phyloP scores from a whole-genome alignment of 1,140 invertebrate genomes.

The Ceratosolen fusciceps region DNA sequence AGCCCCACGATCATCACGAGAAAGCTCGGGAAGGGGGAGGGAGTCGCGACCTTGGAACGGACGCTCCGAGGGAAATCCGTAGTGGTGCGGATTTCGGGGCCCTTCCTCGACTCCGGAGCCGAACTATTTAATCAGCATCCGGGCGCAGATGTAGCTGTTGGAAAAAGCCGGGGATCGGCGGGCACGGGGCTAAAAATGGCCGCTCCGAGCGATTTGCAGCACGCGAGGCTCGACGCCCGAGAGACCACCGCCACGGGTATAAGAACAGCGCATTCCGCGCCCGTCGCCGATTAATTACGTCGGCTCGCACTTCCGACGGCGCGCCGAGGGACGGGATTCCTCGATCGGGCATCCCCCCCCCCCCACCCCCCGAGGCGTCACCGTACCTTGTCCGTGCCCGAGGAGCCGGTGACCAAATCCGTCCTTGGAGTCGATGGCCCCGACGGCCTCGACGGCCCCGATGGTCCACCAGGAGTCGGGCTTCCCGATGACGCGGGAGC shows the following conservation, averaged over 20 bases:
- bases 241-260: slow-evolving; percentile 1
- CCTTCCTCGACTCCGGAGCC: neutral
- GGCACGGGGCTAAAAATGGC: neutral
- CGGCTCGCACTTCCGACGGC: slow-evolving; percentile 18
- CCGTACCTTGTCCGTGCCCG: neutral
- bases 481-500: no score
- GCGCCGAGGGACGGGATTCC: slow-evolving; percentile 10
- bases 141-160: neutral
- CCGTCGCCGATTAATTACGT: slow-evolving; percentile 30
- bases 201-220: slow-evolving; percentile 13
- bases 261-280: slow-evolving; percentile 1
- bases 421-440: neutral
- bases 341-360: neutral
- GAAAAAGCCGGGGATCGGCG: neutral
- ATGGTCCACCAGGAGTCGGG: no score
- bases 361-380: neutral
- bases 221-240: slow-evolving; percentile 17
- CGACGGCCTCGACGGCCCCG: no score
- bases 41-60: no score
- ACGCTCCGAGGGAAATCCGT: no score
- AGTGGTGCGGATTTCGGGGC: no score
- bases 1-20: no score
- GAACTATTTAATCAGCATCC: neutral
- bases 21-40: no score
- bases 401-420: neutral